A percentile compares a stretch with the other conserved stretches of the same genome.
phyloP scores from a whole-genome alignment of 1,140 invertebrate species.

The Magallana ariakensis region DNA sequence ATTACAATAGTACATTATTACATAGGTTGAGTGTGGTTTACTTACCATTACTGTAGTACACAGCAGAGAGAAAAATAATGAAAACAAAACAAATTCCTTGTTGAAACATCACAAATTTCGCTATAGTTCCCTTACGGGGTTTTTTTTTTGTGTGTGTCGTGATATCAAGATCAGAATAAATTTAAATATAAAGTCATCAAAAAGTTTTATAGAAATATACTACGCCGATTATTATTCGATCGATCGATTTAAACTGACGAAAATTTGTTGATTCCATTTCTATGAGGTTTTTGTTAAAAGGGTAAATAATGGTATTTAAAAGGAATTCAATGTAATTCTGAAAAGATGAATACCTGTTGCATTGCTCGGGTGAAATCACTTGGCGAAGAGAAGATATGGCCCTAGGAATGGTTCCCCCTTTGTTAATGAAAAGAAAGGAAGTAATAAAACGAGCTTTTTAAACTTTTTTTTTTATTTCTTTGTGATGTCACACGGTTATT shows the following conservation, averaged over 20 bases:
- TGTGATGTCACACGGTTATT: no score
- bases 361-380: neutral
- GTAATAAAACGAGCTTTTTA: no score
- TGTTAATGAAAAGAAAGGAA: no score
- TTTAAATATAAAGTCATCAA: neutral
- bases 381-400: neutral
- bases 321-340: neutral
- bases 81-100: neutral
- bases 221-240: neutral
- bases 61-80: neutral
- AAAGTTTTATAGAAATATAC: neutral
- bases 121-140: neutral
- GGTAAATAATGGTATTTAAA: conserved; percentile 21
- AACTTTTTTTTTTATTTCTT: no score
- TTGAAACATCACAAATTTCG: neutral
- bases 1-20: no score
- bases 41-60: neutral
- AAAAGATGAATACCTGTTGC: neutral
- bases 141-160: neutral
- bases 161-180: neutral
- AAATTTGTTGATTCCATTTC: neutral
- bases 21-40: neutral
- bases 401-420: neutral
- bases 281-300: conserved; percentile 24
- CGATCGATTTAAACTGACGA: conserved; percentile 12